phyloP scores from a whole-genome alignment of 2,113 vertebrate genomes.

The Psilopsiagon aymara region DNA sequence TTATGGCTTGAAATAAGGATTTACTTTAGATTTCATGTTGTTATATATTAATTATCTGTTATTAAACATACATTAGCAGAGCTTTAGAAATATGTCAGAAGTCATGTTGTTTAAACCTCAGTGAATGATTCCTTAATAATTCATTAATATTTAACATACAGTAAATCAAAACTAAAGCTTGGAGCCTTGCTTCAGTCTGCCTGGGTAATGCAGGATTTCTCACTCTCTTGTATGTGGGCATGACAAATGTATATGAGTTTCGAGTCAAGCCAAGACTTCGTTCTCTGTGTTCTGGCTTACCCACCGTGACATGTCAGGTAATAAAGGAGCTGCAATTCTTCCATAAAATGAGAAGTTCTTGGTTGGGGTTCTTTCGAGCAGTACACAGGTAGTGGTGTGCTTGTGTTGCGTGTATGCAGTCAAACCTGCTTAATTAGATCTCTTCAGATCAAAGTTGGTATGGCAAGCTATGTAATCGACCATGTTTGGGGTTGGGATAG shows the following conservation, averaged over 20 bases:
- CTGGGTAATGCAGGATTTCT: neutral
- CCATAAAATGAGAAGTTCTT: neutral
- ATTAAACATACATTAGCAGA: conserved; percentile 50
- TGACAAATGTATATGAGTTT: neutral
- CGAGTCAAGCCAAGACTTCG: neutral
- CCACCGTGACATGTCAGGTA: neutral
- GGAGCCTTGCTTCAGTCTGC: neutral
- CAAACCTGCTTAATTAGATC: neutral
- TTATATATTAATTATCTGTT: conserved; percentile 58
- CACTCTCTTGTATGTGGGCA: neutral
- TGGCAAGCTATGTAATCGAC: neutral
- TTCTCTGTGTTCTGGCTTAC: neutral
- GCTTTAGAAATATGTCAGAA: conserved; percentile 11
- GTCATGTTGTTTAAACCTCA: conserved; percentile 31
- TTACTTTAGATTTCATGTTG: conserved; percentile 48
- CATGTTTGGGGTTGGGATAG: neutral
- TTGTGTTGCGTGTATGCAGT: neutral
- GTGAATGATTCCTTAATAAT: conserved; percentile 47
- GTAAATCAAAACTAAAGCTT: conserved; percentile 1
- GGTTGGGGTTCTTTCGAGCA: neutral
- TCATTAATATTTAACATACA: conserved; percentile 50
- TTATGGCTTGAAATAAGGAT: conserved; percentile 1
- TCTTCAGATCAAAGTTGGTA: neutral
- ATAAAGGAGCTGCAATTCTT: neutral
- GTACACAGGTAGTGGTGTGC: neutral